Percentiles rank a stretch among this genome's conserved stretches.
Conservation (phyloP, 2,888 invertebrate genomes). For the Mythimna ferrago region DNA sequence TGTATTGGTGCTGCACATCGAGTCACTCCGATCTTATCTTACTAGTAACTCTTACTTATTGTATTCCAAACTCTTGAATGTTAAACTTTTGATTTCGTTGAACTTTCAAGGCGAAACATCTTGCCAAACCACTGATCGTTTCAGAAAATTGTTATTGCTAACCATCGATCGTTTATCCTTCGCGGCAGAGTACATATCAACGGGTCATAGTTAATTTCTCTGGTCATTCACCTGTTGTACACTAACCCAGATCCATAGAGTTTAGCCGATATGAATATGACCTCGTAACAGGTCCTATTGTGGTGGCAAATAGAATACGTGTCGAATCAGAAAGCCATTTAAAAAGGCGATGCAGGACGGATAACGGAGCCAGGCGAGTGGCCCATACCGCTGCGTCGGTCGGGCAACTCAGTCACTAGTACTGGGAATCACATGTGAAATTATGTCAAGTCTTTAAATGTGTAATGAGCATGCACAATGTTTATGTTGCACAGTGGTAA, state of each 20-base stretch:
- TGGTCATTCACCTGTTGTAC: constrained; percentile 80
- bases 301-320: constrained; percentile 83
- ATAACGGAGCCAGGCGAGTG: constrained; percentile 79
- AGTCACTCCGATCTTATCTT: constrained; percentile 34
- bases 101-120: constrained; percentile 53
- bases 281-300: constrained; percentile 86
- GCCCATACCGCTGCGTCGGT: constrained; percentile 68
- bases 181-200: constrained; percentile 39
- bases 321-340: constrained; percentile 86
- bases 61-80: constrained; percentile 45
- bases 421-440: constrained; percentile 69
- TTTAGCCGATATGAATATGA: constrained; percentile 82
- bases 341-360: constrained; percentile 87
- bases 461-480: constrained; percentile 42
- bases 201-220: constrained; percentile 54
- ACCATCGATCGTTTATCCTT: constrained; percentile 50
- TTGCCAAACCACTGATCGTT: constrained; percentile 43
- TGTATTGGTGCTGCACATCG: constrained; percentile 15
- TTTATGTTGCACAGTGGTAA: constrained; percentile 22
- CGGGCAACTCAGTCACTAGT: constrained; percentile 73
- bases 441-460: constrained; percentile 47
- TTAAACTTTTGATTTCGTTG: constrained; percentile 54
- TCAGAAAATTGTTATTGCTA: constrained; percentile 59
- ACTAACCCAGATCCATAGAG: constrained; percentile 86
- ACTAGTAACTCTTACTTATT: constrained; percentile 33